Base-by-base conservation (phyloP, 2,888 invertebrate species). In the Megalurothrips usitatus region DNA sequence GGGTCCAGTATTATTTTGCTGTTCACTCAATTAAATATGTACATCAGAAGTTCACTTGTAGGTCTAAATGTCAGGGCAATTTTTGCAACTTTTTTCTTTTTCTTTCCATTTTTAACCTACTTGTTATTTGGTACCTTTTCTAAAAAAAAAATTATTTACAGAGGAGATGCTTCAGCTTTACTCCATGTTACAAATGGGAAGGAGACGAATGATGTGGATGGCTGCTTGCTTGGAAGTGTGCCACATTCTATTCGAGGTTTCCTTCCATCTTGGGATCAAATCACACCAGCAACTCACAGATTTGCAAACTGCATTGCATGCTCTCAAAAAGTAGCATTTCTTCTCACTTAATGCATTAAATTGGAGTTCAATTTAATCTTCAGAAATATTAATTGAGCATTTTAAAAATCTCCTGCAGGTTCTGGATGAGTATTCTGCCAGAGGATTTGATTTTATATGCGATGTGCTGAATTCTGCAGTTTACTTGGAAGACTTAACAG, bases 181-280 rank as follows among this genome's bases (percentile, higher is more conserved):
- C 85, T 86, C 85, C 84, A 90, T 63, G 92, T 90, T 84, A 90
- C 89, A 83, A 86, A 90, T 23, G 68, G 68, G 4, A 26, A 75
- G 78, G 68, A 75, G 68, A 87, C 86, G 68, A 86, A 86, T 19
- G 86, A 86, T 49, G 86, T 86, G 26, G 84, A 85, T 0, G 87
- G 87, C 4, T 86, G 87, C 0, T 88, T 93, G 1, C 88, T 98
- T 0, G 98, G 98, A 0, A 89, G 94, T 0, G 89, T 98, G 48
- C 98, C 98, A 0, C 98, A 99, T 87, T 95, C 97, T 9, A 94
- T 99, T 83, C 90, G 99, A 63, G 98, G 98, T 0, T 97, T 96
- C 87, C 88, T 99, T 6, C 93, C 94, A 83, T 91, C 92, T 78
- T 96, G 93, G 86, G 92, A 94, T 83, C 94, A 94, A 80, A 92